Base-by-base conservation (phyloP, 2,888 invertebrate species). In the Punctoribates punctum region DNA sequence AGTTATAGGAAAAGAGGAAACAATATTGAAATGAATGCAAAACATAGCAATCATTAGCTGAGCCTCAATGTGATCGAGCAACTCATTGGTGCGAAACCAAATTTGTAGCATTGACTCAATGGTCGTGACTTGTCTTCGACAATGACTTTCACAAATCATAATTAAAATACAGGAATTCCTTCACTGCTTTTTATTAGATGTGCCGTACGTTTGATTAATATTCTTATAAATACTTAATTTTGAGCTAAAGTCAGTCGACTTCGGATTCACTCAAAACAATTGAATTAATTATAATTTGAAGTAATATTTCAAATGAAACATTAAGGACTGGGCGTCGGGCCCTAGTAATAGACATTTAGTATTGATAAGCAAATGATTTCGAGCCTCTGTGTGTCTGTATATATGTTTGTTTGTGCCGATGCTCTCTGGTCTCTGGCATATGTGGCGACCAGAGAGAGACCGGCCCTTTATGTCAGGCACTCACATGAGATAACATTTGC, bases 61-160 rank as follows among this genome's bases (percentile, higher is more conserved):
- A 67, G n/a, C n/a, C n/a, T n/a, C n/a, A n/a, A n/a, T n/a, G n/a
- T n/a, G 38, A 67, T 67, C 29, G 38, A n/a, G 34, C 15, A 25
- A 67, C 4, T 38, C 67, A 67, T 38, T 67, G 67, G 20, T n/a
- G 67, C 20, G n/a, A n/a, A 67, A 67, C 67, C 34, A 67, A 67
- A 38, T 67, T 38, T n/a, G 25, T 65, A 27, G 67, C 67, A 38
- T 38, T 67, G 38, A 67, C 29, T 60, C 27, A 60, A 60, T 60
- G 60, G 27, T 60, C 60, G 60, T 60, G 60, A 60, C 60, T 27
- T 60, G 11, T 27, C 11, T 60, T 27, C 11, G 38, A 38, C 67
- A 38, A 67, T 38, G 67, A 67, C 38, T 11, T 29, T 67, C n/a
- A 67, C 60, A 11, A 60, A 11, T 29, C 20, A 60, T 29, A 34